Base-by-base conservation (phyloP, 2,888 invertebrate species). In the Calameuta pallipes region DNA sequence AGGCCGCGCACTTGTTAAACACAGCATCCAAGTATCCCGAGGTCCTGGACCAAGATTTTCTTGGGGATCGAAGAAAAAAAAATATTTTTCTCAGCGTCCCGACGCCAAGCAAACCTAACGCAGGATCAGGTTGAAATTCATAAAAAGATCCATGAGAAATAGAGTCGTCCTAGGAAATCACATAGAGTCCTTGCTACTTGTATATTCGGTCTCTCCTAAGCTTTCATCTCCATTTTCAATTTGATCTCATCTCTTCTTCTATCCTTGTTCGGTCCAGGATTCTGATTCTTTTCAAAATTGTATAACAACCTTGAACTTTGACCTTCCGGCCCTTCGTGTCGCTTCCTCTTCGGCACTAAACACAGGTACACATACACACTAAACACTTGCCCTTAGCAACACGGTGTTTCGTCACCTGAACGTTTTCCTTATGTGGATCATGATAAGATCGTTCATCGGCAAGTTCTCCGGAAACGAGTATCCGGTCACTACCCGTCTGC, bases 321-420 rank as follows among this genome's bases (percentile, higher is more conserved):
- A 13, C 41, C 41, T 41, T 41, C 15, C 6, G 41, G 4, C 0
- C 6, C 15, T 41, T 15, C 6, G 41, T 41, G 68, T 71, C 11
- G 36, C 56, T 23, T 70, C n/a, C 56, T 71, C 41, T 33, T 74
- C 73, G 23, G 13, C 41, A 41, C 41, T 41, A 80, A 76, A 82
- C 76, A 80, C 75, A 76, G 76, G 80, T 76, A 81, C 78, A 74
- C 77, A 73, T 76, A 76, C 77, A 73, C 77, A 74, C 83, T n/a
- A 11, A 41, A 56, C 41, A n/a, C 37, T 74, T 73, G 31, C 31
- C 70, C 69, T 31, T 30, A 37, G 31, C 75, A 68, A 35, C 36
- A 41, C 76, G 37, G 71, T n/a, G 41, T 69, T 80, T 79, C 77
- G 82, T 82, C 84, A 82, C 82, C 83, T 81, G 80, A 76, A 80